Evolutionary conservation across 2,888 invertebrate species (phyloP).

Genomic region (Crioceris asparagi): DNA sequence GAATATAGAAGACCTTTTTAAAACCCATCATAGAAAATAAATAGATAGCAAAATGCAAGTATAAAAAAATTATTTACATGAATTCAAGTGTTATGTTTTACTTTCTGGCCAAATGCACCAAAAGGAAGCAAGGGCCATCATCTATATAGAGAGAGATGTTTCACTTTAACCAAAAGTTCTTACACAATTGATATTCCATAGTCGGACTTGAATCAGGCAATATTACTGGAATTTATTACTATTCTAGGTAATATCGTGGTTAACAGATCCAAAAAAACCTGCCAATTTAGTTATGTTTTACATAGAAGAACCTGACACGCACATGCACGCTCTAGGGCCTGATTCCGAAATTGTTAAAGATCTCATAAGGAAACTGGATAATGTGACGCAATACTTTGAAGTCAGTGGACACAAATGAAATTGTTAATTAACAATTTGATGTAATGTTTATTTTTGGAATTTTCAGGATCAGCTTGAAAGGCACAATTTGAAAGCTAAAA

Average conservation of each 20-base stretch:
- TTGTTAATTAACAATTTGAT: neutral
- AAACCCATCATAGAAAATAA: too few species aligned
- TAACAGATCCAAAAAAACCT: slow-evolving; percentile 44
- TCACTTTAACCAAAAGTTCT: too few species aligned
- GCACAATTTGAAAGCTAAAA: slow-evolving; percentile 40
- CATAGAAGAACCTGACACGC: slow-evolving; percentile 58
- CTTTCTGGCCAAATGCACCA: too few species aligned
- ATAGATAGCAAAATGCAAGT: too few species aligned
- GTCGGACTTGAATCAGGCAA: too few species aligned
- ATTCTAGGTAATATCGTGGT: slow-evolving; percentile 46
- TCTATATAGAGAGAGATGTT: too few species aligned
- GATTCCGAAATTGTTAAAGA: slow-evolving; percentile 35
- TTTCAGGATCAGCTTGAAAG: slow-evolving; percentile 40
- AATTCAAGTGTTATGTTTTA: too few species aligned
- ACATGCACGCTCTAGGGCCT: slow-evolving; percentile 51
- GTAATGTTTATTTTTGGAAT: slow-evolving; percentile 1
- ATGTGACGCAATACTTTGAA: slow-evolving; percentile 46
- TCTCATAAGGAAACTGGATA: slow-evolving; percentile 40
- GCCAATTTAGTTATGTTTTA: slow-evolving; percentile 60
- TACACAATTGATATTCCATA: too few species aligned
- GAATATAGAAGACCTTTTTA: too few species aligned
- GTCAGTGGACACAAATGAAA: slow-evolving; percentile 22
- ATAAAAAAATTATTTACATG: too few species aligned
- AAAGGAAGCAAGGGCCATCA: too few species aligned
- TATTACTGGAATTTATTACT: too few species aligned